Evolutionary conservation across 2,113 vertebrate species (phyloP).

Genomic region (Gymnogyps californianus): DNA sequence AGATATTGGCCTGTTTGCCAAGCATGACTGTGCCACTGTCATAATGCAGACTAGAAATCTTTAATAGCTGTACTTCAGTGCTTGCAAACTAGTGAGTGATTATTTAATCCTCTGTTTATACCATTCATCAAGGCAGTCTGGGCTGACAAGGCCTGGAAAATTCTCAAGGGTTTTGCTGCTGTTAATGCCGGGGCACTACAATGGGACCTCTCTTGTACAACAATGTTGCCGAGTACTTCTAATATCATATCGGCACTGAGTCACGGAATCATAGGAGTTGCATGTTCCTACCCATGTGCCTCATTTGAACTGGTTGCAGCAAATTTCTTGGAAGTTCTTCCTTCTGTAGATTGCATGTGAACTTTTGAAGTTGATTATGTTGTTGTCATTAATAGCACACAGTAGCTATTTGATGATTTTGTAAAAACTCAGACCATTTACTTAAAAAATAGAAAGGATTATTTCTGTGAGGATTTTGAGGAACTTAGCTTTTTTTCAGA

Average conservation of each 20-base stretch:
- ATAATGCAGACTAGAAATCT: background rate
- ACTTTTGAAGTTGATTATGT: background rate
- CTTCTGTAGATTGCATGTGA: background rate
- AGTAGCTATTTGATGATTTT: background rate
- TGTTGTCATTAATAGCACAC: background rate
- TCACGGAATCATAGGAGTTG: background rate
- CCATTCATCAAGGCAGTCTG: background rate
- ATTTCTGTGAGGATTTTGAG: background rate
- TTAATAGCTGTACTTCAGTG: background rate
- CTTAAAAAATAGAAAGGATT: background rate
- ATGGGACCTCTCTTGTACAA: background rate
- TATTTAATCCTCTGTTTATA: conserved; percentile 12
- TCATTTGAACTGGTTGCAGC: background rate
- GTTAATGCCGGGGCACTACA: background rate
- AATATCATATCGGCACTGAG: background rate
- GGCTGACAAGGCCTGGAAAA: background rate
- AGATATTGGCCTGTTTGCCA: background rate
- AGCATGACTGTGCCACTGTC: background rate
- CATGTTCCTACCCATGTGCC: background rate
- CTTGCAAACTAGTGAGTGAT: conserved; percentile 7
- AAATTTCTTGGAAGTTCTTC: background rate
- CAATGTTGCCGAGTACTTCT: background rate
- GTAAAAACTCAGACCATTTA: background rate
- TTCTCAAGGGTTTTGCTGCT: conserved; percentile 11
- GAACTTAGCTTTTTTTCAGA: background rate